Base-by-base conservation (phyloP, 2,113 vertebrate genomes). In the Motacilla alba region DNA sequence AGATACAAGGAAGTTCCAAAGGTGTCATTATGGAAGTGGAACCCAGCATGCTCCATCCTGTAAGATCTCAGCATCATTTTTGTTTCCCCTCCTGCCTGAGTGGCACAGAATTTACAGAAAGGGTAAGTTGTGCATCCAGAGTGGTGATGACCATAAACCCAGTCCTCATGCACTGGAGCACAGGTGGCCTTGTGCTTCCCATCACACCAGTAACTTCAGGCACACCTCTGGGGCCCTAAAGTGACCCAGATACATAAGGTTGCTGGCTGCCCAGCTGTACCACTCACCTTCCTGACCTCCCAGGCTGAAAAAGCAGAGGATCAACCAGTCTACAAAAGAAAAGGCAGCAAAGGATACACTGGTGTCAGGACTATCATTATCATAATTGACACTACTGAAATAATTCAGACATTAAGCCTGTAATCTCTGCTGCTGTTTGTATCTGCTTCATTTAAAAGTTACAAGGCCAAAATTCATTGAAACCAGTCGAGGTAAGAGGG, bases 251-350 rank as follows among this genome's bases (percentile, higher is more conserved):
- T 62, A 9, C 64, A 22, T 6, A 12, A 41, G 33, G 76, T 83
- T 95, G 60, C 62, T 83, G 66, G 47, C 85, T 94, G 69, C 88
- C 94, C 86, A 83, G 73, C 83, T 94, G 86, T 73, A 89, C 89
- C 41, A 35, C 67, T 97, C 91, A 85, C 90, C 91, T 83, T 93
- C 76, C 64, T 92, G 92, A 96, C 90, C 92, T 72, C 76, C 56
- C 41, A 27, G 64, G 73, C 89, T 92, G 37, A 68, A 78, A 90
- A 74, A 89, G 56, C 86, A 86, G 63, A 87, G 64, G 83, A 83
- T 94, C 87, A 84, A 70, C 72, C 73, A 60, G 37, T 6, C 53
- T 87, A 64, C 88, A 94, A 89, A 96, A 78, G 76, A 46, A 94
- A 88, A 41, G 44, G 55, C 50, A 84, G 92, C 83, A 35, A 78